These are phyloP conservation scores for Magallana nippona DNA, from an alignment of 2,888 invertebrate genomes.

Conservation along the genomic window DNA sequence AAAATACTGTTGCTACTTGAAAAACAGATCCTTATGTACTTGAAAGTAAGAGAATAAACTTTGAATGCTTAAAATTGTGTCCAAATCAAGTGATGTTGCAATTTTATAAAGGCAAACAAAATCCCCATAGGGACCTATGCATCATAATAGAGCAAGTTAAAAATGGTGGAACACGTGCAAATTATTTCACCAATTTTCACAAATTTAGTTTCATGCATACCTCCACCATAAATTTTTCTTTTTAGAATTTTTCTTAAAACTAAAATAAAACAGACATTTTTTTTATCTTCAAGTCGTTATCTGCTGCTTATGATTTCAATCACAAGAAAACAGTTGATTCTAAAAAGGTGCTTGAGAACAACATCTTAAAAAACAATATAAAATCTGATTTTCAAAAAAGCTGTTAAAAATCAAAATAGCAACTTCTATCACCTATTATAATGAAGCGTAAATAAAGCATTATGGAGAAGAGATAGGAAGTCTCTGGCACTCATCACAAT, in stretches of 20 bases:
- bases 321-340: too few relatives aligned
- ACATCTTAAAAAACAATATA: too few relatives aligned
- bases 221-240: slow-evolving; percentile 25
- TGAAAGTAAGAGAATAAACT: too few relatives aligned
- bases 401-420: too few relatives aligned
- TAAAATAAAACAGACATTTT: slow-evolving; percentile 24
- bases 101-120: not conserved
- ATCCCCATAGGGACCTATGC: too few relatives aligned
- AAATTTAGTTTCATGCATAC: not conserved
- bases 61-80: too few relatives aligned
- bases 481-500: not conserved
- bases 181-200: not conserved
- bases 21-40: too few relatives aligned
- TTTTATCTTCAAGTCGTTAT: not conserved
- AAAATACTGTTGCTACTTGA: too few relatives aligned
- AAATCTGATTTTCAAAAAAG: too few relatives aligned
- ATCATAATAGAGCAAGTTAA: not conserved
- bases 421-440: too few relatives aligned
- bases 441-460: not conserved
- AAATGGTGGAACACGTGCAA: not conserved
- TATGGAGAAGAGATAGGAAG: not conserved
- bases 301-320: too few relatives aligned
- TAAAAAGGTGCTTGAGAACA: too few relatives aligned
- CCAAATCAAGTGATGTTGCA: not conserved
- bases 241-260: slow-evolving; percentile 17